Evolutionary conservation across 2,113 vertebrate genomes (phyloP).

Genomic region (Syngnathus scovelli): DNA sequence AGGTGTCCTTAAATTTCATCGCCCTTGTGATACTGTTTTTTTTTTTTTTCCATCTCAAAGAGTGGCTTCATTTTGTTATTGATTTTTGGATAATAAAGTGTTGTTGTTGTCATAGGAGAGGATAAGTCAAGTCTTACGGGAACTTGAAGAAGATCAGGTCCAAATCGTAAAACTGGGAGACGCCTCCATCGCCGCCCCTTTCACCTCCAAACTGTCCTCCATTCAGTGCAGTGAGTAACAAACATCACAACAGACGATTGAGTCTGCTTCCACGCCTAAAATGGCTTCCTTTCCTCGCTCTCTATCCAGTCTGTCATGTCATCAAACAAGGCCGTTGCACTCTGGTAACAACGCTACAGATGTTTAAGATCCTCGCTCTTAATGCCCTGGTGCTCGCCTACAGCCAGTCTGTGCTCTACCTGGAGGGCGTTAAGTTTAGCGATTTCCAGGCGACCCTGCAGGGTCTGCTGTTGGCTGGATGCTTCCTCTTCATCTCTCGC

Average conservation of each 20-base stretch:
- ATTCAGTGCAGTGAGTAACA: conserved; percentile 90
- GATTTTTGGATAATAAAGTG: neutral
- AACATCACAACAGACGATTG: neutral
- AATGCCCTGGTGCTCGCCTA: conserved; percentile 94
- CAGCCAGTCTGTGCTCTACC: conserved; percentile 95
- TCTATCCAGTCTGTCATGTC: conserved; percentile 84
- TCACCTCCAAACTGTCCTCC: conserved; percentile 95
- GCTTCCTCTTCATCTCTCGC: conserved; percentile 97
- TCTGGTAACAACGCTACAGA: conserved; percentile 91
- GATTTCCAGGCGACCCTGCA: conserved; percentile 95
- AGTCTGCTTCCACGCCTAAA: conserved; percentile 7
- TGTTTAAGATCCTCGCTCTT: conserved; percentile 96
- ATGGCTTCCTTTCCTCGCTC: neutral
- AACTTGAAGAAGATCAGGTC: conserved; percentile 87
- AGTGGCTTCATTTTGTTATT: neutral
- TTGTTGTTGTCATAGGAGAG: conserved; percentile 72
- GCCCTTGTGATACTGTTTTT: neutral
- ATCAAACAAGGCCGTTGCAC: conserved; percentile 98
- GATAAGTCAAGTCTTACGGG: conserved; percentile 88
- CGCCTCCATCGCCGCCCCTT: conserved; percentile 94
- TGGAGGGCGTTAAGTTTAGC: conserved; percentile 96
- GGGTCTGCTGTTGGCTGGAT: conserved; percentile 89
- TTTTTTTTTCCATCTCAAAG: neutral
- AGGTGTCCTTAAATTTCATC: conserved; percentile 61
- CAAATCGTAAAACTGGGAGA: conserved; percentile 94